A percentile compares a stretch with the other conserved stretches of the same genome.
These are phyloP conservation scores for Aromia moschata DNA, from an alignment of 2,888 invertebrate species.

Conservation along the genomic window DNA sequence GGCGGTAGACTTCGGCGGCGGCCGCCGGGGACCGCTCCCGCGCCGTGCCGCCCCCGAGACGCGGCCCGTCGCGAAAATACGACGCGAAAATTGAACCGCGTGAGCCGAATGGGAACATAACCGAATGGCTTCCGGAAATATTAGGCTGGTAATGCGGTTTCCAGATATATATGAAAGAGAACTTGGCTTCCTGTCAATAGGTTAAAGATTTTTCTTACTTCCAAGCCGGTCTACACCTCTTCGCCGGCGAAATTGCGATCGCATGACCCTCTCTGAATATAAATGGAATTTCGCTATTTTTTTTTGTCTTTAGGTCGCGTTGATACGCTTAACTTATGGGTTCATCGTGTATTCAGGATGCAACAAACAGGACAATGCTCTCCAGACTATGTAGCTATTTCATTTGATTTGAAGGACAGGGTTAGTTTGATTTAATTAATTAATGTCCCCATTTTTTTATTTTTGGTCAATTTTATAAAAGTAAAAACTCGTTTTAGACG, in stretches of 20 bases:
- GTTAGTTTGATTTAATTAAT: too few relatives aligned
- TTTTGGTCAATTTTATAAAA: too few relatives aligned
- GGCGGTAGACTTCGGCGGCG: constrained; percentile 50
- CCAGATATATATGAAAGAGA: constrained; percentile 35
- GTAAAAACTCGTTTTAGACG: too few relatives aligned
- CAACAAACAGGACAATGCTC: too few relatives aligned
- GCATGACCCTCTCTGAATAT: constrained; percentile 8
- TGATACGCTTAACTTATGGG: too few relatives aligned
- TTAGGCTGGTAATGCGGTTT: constrained; percentile 46
- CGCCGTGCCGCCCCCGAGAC: constrained; percentile 37
- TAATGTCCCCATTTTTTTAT: too few relatives aligned
- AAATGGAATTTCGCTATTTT: constrained; percentile 7
- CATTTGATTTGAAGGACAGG: too few relatives aligned
- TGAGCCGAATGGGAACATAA: constrained; percentile 48
- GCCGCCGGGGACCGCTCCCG: constrained; percentile 42
- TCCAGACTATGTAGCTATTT: too few relatives aligned
- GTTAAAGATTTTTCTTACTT: constrained; percentile 23
- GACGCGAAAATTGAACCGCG: constrained; percentile 53
- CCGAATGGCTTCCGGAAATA: constrained; percentile 41
- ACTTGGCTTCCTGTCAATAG: constrained; percentile 37
- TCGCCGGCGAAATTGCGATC: neutral
- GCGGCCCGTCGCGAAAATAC: constrained; percentile 50
- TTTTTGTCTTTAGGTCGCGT: constrained; percentile 1
- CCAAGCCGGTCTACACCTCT: neutral
- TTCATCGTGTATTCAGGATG: too few relatives aligned